Evolutionary conservation across 2,113 vertebrate genomes (phyloP).

Genomic region (Silurus meridionalis): DNA sequence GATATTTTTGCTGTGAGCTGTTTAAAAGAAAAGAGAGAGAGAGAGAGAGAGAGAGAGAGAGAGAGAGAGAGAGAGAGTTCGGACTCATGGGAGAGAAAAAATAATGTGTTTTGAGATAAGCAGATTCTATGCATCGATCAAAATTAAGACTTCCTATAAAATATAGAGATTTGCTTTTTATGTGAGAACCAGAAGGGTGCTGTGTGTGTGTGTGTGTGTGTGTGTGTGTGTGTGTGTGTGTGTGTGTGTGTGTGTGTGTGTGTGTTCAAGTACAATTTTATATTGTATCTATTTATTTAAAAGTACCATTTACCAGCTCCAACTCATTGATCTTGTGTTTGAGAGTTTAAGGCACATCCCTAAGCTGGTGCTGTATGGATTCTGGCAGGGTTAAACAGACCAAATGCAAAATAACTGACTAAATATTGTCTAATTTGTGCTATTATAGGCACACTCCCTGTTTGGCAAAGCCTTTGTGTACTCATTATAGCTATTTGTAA

Average conservation of each 20-base stretch:
- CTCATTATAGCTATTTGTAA: neutral
- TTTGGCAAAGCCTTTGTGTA: neutral
- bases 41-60: neutral
- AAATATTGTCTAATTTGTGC: neutral
- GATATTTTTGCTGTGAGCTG: neutral
- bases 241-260: neutral
- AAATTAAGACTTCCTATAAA: neutral
- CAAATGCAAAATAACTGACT: neutral
- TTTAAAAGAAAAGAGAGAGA: conserved; percentile 9
- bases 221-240: too few species aligned
- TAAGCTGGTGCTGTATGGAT: neutral
- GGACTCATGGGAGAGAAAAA: neutral
- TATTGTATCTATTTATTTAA: too few species aligned
- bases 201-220: neutral
- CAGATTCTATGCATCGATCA: neutral
- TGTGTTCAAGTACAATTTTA: too few species aligned
- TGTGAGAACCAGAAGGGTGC: neutral
- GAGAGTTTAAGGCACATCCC: neutral
- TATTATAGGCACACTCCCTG: neutral
- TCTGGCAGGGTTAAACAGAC: neutral
- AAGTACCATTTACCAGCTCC: neutral
- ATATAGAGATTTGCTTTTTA: neutral
- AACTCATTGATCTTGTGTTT: neutral
- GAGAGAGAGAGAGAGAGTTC: too few species aligned
- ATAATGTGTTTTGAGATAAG: neutral